Conservation (phyloP, 64 coral and sea anemone species). For the Orbicella faveolata region DNA sequence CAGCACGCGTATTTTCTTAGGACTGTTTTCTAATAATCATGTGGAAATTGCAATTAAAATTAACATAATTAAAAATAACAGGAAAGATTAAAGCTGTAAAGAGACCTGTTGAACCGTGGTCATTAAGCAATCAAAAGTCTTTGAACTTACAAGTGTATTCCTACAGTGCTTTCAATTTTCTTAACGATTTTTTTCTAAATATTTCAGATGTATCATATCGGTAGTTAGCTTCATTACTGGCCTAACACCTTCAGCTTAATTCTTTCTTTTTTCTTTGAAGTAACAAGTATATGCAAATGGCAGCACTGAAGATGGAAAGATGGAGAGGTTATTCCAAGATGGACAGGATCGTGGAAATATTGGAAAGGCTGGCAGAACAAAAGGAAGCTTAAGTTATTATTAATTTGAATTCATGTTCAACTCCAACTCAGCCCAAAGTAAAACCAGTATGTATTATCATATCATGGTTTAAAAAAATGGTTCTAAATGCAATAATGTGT, state of each 20-base stretch:
- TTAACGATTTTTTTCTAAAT: too few species aligned
- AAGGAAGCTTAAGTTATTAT: neutral
- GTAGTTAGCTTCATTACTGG: too few species aligned
- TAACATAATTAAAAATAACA: neutral
- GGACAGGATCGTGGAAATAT: neutral
- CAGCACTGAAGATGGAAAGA: neutral
- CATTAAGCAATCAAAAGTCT: neutral
- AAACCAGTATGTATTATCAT: neutral
- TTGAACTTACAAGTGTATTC: neutral
- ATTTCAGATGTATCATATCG: too few species aligned
- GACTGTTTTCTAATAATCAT: too few species aligned
- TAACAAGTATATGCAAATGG: neutral
- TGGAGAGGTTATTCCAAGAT: neutral
- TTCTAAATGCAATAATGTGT: too few species aligned
- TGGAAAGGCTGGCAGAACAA: neutral
- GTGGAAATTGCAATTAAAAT: too few species aligned
- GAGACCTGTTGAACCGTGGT: neutral
- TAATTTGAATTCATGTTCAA: conserved; percentile 8
- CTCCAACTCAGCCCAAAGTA: conserved; percentile 10
- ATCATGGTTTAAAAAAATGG: too few species aligned
- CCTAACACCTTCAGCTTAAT: too few species aligned
- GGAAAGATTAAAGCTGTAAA: neutral
- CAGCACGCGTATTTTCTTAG: too few species aligned
- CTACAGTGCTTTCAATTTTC: too few species aligned
- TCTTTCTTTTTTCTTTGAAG: neutral